Percentiles rank a stretch among this genome's conserved stretches.
These are phyloP conservation scores for Eptatretus atami DNA, from an alignment of 2,797 vertebrate genomes.

Conservation along the genomic window DNA sequence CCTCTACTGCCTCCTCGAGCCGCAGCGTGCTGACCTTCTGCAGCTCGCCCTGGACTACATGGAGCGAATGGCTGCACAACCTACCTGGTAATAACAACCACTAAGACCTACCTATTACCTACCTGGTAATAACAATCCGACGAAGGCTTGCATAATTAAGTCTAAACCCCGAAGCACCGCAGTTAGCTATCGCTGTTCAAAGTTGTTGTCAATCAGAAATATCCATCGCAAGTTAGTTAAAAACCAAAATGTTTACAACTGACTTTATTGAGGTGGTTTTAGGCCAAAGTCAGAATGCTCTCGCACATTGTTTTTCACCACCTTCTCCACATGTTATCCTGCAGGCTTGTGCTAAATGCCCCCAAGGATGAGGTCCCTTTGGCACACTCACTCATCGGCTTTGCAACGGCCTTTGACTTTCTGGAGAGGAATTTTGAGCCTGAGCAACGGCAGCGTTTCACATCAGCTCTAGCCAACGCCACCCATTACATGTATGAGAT, in stretches of 20 bases:
- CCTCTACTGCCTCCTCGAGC: constrained; percentile 78
- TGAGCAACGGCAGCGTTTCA: constrained; percentile 52
- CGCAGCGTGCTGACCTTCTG: constrained; percentile 47
- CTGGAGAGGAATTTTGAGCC: constrained; percentile 53
- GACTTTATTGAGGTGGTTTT: too few relatives aligned
- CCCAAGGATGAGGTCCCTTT: constrained; percentile 91
- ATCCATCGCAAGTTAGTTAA: too few relatives aligned
- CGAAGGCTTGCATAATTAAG: not conserved
- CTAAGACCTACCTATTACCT: constrained; percentile 28
- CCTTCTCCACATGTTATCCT: constrained; percentile 8
- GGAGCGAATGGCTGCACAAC: constrained; percentile 96
- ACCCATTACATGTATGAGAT: constrained; percentile 73
- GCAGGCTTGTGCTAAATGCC: constrained; percentile 76
- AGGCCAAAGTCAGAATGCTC: too few relatives aligned
- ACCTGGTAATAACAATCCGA: constrained; percentile 39
- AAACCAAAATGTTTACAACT: too few relatives aligned
- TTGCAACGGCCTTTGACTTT: constrained; percentile 87
- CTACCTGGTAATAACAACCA: constrained; percentile 51
- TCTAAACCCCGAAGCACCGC: not conserved
- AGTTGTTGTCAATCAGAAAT: too few relatives aligned
- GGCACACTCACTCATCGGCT: constrained; percentile 74
- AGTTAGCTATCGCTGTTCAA: not conserved
- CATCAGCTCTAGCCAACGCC: constrained; percentile 69
- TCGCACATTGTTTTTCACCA: not conserved
- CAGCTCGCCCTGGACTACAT: constrained; percentile 68